Evolutionary conservation across 2,113 vertebrate genomes (phyloP), one percentile per base, ranked within the genome.

Genomic region (Cyprinus carpio): DNA sequence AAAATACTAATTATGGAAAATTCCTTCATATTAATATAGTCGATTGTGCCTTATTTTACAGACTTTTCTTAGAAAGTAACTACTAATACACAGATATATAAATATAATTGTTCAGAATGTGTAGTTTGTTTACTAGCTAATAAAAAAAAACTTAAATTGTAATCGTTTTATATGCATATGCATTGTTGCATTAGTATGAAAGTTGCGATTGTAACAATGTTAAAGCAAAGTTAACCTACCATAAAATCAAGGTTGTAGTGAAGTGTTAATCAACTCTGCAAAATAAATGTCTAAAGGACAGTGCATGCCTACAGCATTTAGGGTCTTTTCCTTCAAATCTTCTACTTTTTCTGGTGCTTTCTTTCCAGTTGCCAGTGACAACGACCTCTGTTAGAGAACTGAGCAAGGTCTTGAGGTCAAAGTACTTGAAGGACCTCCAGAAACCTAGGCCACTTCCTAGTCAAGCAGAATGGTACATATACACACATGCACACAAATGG

Each of bases 361-460:
- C 40, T 18, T 82, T 85, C 62, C 46, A 74, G 87, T 92, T 92
- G 88, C 91, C 91, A 84, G 83, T 91, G 93, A 94, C 89, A 94
- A 94, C 93, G 94, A 94, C 93, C 93, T 93, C 94, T 95, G 95
- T 96, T 96, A 95, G 91, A 94, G 94, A 94, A 93, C 95, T 93
- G 92, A 90, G 89, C 89, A 90, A 89, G 93, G 94, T 95, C 92
- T 92, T 89, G 85, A 88, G 93, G 94, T 95, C 95, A 93, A 94
- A 94, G 92, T 86, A 91, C 93, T 93, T 88, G 92, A 93, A 91
- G 89, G 94, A 91, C 91, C 93, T 91, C 84, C 88, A 87, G 89
- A 91, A 89, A 91, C 71, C 88, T 87, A 86, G 87, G 90, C 89
- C 92, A 91, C 93, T 91, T 27, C 86, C 91, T 92, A 95, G 91